phyloP scores from a whole-genome alignment of 2,113 vertebrate genomes.

The Phrynocephalus versicolor region DNA sequence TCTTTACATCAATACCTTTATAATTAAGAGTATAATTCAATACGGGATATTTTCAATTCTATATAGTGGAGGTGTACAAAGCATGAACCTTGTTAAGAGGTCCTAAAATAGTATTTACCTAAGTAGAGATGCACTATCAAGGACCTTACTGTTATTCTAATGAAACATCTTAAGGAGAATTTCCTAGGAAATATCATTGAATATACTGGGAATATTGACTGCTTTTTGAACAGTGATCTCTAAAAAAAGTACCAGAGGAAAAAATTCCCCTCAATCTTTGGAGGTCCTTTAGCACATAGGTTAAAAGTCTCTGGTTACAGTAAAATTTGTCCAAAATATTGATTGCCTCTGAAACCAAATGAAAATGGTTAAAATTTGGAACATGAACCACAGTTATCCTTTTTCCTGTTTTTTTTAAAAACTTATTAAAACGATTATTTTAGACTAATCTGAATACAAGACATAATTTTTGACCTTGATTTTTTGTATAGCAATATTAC shows the following conservation, averaged over 20 bases:
- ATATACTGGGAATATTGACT: not conserved
- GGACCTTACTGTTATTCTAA: not conserved
- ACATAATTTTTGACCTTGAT: slow-evolving; percentile 27
- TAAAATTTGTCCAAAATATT: not conserved
- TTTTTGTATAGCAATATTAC: not conserved
- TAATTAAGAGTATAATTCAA: too few relatives aligned
- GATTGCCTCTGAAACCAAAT: not conserved
- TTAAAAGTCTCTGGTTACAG: slow-evolving; percentile 5
- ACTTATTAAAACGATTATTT: not conserved
- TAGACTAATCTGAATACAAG: not conserved
- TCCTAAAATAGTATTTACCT: not conserved
- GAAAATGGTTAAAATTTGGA: slow-evolving; percentile 24
- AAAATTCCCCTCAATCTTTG: not conserved
- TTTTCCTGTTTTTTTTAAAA: not conserved
- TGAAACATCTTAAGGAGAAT: not conserved
- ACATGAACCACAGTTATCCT: not conserved
- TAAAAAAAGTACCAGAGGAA: not conserved
- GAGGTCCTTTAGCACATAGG: not conserved
- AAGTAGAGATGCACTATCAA: not conserved
- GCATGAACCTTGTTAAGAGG: not conserved
- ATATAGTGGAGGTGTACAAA: not conserved
- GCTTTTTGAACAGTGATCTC: not conserved
- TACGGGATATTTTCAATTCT: too few relatives aligned
- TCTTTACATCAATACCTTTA: not conserved
- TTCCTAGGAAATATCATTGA: not conserved